Evolutionary conservation across 2,797 vertebrate genomes (phyloP).

Genomic region (Menidia menidia): DNA sequence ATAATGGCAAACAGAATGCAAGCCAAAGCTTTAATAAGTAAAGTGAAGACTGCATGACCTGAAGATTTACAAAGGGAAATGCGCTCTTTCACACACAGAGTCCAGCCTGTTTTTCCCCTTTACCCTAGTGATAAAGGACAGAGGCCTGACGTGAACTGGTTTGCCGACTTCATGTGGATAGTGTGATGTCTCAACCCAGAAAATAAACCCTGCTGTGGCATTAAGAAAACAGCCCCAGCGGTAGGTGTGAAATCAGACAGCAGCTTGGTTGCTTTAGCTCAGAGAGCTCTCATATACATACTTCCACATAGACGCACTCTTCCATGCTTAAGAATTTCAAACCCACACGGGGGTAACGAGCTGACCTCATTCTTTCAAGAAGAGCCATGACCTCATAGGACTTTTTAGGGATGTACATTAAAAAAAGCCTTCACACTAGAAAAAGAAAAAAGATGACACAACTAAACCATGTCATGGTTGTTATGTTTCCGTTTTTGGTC

Average conservation of each 20-base stretch:
- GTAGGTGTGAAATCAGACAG: constrained; percentile 49
- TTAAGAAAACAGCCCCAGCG: constrained; percentile 28
- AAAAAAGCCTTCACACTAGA: constrained; percentile 30
- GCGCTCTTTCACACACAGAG: neutral
- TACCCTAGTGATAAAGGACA: too few relatives aligned
- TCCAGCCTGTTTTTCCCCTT: too few relatives aligned
- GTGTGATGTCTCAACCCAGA: constrained; percentile 25
- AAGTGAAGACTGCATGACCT: neutral
- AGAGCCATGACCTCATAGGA: constrained; percentile 54
- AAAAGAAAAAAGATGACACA: constrained; percentile 5
- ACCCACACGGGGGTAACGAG: constrained; percentile 58
- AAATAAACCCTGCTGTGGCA: constrained; percentile 39
- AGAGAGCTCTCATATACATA: constrained; percentile 31
- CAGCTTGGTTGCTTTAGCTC: constrained; percentile 53
- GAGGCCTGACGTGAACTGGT: constrained; percentile 15
- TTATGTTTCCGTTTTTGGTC: neutral
- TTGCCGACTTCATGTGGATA: constrained; percentile 32
- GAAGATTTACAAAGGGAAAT: neutral
- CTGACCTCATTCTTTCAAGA: constrained; percentile 78
- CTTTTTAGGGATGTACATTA: constrained; percentile 42
- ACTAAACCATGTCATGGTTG: neutral
- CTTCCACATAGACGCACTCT: constrained; percentile 31
- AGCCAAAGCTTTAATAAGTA: constrained; percentile 10
- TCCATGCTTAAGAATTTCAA: constrained; percentile 23
- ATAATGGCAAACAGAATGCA: neutral